These are phyloP conservation scores for Argentina silus DNA, from an alignment of 2,797 vertebrate genomes.

Conservation along the genomic window DNA sequence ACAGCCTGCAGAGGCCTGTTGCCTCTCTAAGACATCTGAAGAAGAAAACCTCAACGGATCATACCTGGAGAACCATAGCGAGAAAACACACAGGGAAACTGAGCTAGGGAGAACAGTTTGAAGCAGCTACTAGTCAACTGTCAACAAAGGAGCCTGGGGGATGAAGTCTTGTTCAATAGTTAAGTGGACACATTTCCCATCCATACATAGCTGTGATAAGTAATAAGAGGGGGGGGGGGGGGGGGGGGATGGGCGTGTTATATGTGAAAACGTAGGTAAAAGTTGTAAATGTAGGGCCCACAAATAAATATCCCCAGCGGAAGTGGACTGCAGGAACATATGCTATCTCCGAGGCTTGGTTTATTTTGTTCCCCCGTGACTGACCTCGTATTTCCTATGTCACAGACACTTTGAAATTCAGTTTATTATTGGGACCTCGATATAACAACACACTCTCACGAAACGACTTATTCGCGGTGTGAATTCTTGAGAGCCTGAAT, in stretches of 20 bases:
- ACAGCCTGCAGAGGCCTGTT: conserved; percentile 23
- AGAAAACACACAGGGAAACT: not conserved
- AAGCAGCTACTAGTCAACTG: not conserved
- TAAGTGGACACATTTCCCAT: not conserved
- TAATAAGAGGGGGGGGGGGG: conserved; percentile 48
- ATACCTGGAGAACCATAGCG: not conserved
- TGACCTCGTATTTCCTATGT: conserved; percentile 68
- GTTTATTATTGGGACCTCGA: conserved; percentile 67
- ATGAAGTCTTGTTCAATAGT: not conserved
- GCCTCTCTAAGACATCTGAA: not conserved
- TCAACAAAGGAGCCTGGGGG: not conserved
- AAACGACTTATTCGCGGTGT: conserved; percentile 43
- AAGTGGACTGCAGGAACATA: conserved; percentile 11
- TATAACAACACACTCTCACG: conserved; percentile 61
- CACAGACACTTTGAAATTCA: conserved; percentile 68
- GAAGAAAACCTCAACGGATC: not conserved
- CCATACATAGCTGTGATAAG: too few species aligned
- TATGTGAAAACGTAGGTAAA: too few species aligned
- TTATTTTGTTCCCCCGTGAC: conserved; percentile 44
- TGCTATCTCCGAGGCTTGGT: conserved; percentile 50
- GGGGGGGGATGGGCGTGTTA: too few species aligned
- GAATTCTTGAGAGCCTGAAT: conserved; percentile 51
- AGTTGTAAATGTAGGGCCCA: not conserved
- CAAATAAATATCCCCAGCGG: not conserved
- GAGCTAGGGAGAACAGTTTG: not conserved